Base-by-base conservation (phyloP, 1,140 invertebrate species). In the Capitella teleta region DNA sequence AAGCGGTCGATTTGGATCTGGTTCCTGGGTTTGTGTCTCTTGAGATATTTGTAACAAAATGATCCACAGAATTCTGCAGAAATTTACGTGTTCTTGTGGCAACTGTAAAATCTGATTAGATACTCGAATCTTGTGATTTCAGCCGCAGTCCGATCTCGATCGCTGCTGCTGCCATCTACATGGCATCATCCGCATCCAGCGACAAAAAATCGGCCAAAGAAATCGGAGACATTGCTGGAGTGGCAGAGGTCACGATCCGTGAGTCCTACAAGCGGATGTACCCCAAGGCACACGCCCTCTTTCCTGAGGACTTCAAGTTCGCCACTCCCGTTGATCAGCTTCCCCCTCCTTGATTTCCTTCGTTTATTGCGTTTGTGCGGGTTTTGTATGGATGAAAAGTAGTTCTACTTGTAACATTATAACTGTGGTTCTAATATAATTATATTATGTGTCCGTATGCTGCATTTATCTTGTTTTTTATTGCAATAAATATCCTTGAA, bases 241-340 rank as follows among this genome's bases (percentile, higher is more conserved):
- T 97, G 2, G 96, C 96, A 2, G 96, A 99, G 67, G 93, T 96
- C 0, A 99, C 96, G 3, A 98, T 99, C 50, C 77, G 91, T 49
- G 94, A 98, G 67, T 93, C 92, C 0, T 98, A 98, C 69, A 97
- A 96, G 67, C 74, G 97, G 1, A 96, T 99, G 90, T 90, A 92
- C 67, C 91, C 93, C 1, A 83, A 85, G 63, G 94, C 92, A 4
- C 78, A 77, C 5, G 84, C 88, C 62, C 73, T 99, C 1, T 98
- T 98, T 70, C 95, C 95, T 2, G 82, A 86, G 59, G 93, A 97
- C 70, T 98, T 97, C 73, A 89, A 86, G 73, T 98, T 98, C 66
- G 79, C 81, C 16, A 96, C 89, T 16, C 88, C 92, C 0, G 91
- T 98, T 58, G 91, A 96, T 59, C 84, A 89, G 60, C 78, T 98